Percentiles rank a stretch among this genome's conserved stretches.
phyloP scores from a whole-genome alignment of 2,797 vertebrate genomes.

The Falco biarmicus region DNA sequence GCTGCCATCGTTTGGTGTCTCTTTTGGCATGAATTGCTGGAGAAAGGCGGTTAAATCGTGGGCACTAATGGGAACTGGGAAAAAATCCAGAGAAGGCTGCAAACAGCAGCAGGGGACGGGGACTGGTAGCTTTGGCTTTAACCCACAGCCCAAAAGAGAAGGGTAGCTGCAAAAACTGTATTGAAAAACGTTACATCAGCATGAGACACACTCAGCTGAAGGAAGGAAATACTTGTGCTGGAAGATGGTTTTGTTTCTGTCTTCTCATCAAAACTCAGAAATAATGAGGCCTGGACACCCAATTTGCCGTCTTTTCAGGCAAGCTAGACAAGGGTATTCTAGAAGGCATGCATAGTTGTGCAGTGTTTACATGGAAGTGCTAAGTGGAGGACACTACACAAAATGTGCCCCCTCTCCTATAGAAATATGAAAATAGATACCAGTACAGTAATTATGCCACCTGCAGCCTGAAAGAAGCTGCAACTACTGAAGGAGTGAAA shows the following conservation, averaged over 20 bases:
- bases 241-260: neutral
- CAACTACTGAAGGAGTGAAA: neutral
- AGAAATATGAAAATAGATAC: neutral
- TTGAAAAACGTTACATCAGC: neutral
- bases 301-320: neutral
- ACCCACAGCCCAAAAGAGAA: neutral
- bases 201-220: neutral
- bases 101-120: accelerated
- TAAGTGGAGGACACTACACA: neutral
- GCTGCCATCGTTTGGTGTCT: neutral
- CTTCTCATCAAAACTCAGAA: neutral
- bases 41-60: neutral
- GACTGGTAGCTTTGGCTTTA: neutral
- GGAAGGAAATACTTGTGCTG: neutral
- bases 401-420: neutral
- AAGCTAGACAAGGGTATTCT: neutral
- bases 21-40: neutral
- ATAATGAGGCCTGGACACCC: neutral
- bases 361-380: neutral
- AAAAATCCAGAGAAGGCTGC: neutral
- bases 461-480: neutral
- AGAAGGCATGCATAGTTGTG: neutral
- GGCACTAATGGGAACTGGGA: neutral
- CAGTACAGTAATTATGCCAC: neutral
- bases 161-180: neutral